Base-by-base conservation (phyloP, 35 echinoderm and acorn worm species). In the Hemicentrotus pulcherrimus region DNA sequence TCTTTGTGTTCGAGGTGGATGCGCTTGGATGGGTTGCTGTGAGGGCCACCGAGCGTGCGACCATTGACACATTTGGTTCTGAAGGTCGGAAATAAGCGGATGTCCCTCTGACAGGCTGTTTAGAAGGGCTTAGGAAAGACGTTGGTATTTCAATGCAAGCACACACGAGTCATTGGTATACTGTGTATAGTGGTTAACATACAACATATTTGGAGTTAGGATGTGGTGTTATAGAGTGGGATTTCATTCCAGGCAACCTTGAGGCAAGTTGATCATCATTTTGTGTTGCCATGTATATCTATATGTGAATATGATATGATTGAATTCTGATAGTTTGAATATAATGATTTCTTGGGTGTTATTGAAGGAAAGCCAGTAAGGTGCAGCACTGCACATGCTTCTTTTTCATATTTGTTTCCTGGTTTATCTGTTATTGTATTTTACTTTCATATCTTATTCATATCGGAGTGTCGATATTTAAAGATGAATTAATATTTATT, bases 191-290 rank as follows among this genome's bases (percentile, higher is more conserved):
- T 78, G 65, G 65, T 78, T 78, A 8, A 78, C n/a, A 8, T 78
- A 28, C 19, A 3, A n/a, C 65, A 28, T n/a, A 5, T 6, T 78
- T n/a, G 6, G 65, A 78, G 19, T 28, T n/a, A 8, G 28, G 19
- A 4, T 78, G 19, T 78, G 19, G 19, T 70, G 28, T 78, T 2
- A 28, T 78, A 24, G 19, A 3, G 28, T 78, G 7, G 19, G 15
- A 18, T 28, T 71, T 24, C 28, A 3, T 78, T n/a, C 65, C 7
- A 28, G 24, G 4, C 65, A 8, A 8, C 24, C 19, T 22, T 5
- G 28, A 78, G 65, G 65, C 65, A 78, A 78, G 65, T 78, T 78
- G 65, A 78, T 78, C n/a, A 78, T 78, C 65, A 78, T 78, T 78
- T 78, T 24, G 19, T 28, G 65, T 78, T 78, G 65, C 65, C 65